phyloP scores from a whole-genome alignment of 2,888 invertebrate genomes.

The Tyria jacobaeae region DNA sequence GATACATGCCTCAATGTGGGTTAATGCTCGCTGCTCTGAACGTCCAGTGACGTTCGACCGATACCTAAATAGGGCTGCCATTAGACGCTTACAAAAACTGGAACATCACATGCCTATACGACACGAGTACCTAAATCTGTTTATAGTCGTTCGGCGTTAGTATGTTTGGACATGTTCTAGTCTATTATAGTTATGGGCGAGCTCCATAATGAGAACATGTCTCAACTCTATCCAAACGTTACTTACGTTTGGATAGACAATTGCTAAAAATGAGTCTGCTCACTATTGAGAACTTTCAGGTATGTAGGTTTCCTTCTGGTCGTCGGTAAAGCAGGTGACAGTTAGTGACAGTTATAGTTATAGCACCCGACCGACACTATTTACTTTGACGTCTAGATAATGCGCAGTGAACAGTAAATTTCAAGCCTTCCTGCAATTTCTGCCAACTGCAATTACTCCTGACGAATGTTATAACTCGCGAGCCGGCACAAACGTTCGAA shows the following conservation, averaged over 20 bases:
- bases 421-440: background rate
- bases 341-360: too few relatives aligned
- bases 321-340: background rate
- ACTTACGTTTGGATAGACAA: too few relatives aligned
- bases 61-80: background rate
- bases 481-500: slow-evolving; percentile 2
- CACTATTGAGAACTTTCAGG: background rate
- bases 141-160: background rate
- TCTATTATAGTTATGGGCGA: slow-evolving; percentile 2
- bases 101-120: background rate
- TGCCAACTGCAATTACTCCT: background rate
- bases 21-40: slow-evolving; percentile 22
- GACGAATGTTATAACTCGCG: background rate
- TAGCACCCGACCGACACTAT: background rate
- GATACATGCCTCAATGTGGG: slow-evolving; percentile 34
- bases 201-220: slow-evolving; percentile 9
- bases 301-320: background rate
- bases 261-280: too few relatives aligned
- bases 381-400: slow-evolving; percentile 2
- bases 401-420: background rate
- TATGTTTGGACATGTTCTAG: slow-evolving; percentile 8
- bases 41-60: slow-evolving; percentile 8
- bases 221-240: slow-evolving; percentile 2
- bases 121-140: background rate
- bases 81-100: slow-evolving; percentile 1